Conservation (phyloP, 2,113 vertebrate genomes). For the Megalops atlanticus region DNA sequence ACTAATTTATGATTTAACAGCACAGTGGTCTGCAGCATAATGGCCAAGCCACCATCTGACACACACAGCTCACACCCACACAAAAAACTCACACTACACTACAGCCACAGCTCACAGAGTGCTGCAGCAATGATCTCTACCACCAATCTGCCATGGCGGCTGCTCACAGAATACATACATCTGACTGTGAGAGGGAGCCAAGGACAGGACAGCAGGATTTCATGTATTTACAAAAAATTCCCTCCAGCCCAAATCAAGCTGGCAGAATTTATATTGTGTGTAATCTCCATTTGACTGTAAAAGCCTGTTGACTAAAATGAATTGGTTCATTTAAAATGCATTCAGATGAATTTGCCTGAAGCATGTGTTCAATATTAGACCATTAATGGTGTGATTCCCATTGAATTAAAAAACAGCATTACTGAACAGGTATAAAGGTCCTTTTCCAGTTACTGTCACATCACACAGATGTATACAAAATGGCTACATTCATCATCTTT, state of each 20-base stretch:
- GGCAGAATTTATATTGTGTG: background rate
- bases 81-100: background rate
- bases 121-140: background rate
- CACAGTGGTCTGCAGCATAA: too few relatives aligned
- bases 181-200: background rate
- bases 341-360: background rate
- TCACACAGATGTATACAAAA: too few relatives aligned
- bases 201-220: background rate
- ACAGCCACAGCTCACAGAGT: background rate
- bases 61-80: background rate
- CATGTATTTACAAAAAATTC: too few relatives aligned
- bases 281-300: background rate
- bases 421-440: too few relatives aligned
- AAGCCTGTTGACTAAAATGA: too few relatives aligned
- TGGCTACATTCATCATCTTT: too few relatives aligned
- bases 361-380: background rate
- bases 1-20: too few relatives aligned
- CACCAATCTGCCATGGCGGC: background rate
- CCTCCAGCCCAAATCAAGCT: too few relatives aligned
- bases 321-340: too few relatives aligned
- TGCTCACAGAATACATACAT: background rate
- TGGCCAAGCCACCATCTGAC: too few relatives aligned
- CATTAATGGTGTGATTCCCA: background rate
- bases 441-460: too few relatives aligned
- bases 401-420: too few relatives aligned